Evolutionary conservation across 2,113 vertebrate genomes (phyloP), one percentile per base, ranked within the genome.

Genomic region (Nicator chloris): DNA sequence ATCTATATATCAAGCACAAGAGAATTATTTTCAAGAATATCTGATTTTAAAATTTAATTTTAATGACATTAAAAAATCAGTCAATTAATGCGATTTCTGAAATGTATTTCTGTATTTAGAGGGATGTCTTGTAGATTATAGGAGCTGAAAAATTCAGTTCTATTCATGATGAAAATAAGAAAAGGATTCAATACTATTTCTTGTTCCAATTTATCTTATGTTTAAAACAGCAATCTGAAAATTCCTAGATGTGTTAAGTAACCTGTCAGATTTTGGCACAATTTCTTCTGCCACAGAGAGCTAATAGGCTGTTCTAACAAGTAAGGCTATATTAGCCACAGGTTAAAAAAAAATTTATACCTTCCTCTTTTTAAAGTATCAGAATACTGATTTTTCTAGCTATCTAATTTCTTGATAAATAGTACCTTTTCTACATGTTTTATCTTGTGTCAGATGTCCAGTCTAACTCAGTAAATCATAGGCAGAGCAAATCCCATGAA

Each of bases 111-210:
- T 60, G 0, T 50, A 42, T 82, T 65, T 37, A 66, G 30, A 66
- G 2, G 2, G 5, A 28, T 30, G 13, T 35, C 9, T 16, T 39
- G 19, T 2, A 61, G 6, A 4, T 33, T 56, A 51, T 80, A 60
- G 11, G 7, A 12, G 3, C 39, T 26, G 33, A 1, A 72, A 71
- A 49, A 7, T 14, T 20, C 5, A 60, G 8, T 45, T 82, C 64
- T 40, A 40, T 40, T 40, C 4, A 11, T 49, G 4, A 72, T 13
- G 5, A 64, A 77, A 72, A 59, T 35, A 45, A 23, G 6, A 68
- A 85, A 66, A 35, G 1, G 0, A 8, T 54, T 13, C 1, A 1
- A 42, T 39, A 68, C 3, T 27, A 37, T 21, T 82, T 68, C 8
- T n/a, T 50, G 3, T 27, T 59, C 8, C 12, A 59, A 39, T 56